Percentiles rank a stretch among this genome's conserved stretches.
phyloP scores from a whole-genome alignment of 2,113 vertebrate genomes.

The Fulmarus glacialis region DNA sequence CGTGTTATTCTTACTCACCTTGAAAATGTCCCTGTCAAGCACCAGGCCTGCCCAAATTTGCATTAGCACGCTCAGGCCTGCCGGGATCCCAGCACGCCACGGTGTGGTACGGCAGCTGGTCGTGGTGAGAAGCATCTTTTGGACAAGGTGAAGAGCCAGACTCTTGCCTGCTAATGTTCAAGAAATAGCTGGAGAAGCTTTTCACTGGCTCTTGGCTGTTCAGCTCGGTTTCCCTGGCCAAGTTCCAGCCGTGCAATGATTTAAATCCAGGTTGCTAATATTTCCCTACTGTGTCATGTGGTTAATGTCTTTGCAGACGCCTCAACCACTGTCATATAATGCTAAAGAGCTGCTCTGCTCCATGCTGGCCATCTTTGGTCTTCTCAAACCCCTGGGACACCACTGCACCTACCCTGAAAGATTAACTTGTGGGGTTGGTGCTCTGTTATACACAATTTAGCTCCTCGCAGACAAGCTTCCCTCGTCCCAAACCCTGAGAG shows the following conservation, averaged over 20 bases:
- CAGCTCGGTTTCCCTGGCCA: background rate
- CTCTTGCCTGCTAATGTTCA: background rate
- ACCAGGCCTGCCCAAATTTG: background rate
- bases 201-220: background rate
- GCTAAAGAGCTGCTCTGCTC: background rate
- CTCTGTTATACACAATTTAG: background rate
- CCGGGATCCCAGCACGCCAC: rapidly evolving
- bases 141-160: conserved; percentile 9
- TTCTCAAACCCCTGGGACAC: background rate
- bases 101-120: background rate
- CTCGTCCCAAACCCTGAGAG: background rate
- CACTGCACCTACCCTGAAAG: background rate
- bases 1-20: background rate
- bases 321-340: background rate
- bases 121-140: background rate
- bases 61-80: background rate
- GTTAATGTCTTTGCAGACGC: background rate
- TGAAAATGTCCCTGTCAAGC: background rate
- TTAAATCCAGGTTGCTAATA: conserved; percentile 2
- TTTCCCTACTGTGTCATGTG: background rate
- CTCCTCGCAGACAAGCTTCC: background rate
- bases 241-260: background rate
- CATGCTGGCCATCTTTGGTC: background rate
- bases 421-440: background rate
- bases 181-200: conserved; percentile 1